Percentiles rank a stretch among this genome's conserved stretches.
Evolutionary conservation across 2,113 vertebrate genomes (phyloP).

Genomic region (Terrapene triunguis): DNA sequence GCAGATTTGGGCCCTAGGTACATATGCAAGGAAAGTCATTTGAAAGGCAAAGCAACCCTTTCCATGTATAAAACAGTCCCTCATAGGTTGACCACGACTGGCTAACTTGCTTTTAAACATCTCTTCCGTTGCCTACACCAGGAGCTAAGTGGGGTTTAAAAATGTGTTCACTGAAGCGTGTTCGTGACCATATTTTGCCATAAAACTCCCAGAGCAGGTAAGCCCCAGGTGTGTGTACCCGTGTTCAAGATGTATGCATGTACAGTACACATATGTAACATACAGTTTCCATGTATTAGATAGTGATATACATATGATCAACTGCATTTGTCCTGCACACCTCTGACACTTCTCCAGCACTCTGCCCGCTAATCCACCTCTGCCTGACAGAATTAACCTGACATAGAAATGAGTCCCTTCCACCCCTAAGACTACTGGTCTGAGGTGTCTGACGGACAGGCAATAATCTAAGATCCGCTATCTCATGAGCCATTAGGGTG

Average conservation of each 20-base stretch:
- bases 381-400: background rate
- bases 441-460: background rate
- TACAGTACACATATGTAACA: background rate
- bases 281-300: fast-evolving
- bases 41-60: background rate
- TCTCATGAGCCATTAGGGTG: background rate
- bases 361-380: background rate
- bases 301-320: background rate
- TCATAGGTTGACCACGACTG: background rate
- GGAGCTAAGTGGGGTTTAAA: background rate
- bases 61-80: background rate
- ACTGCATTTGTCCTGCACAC: background rate
- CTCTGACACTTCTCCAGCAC: background rate
- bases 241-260: background rate
- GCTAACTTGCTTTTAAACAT: background rate
- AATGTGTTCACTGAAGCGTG: background rate
- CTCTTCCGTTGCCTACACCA: background rate
- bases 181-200: background rate
- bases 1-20: background rate
- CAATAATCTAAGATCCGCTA: background rate
- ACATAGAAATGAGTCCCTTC: background rate
- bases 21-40: background rate
- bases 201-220: background rate
- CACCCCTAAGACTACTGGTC: background rate
- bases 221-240: background rate